A percentile compares a stretch with the other conserved stretches of the same genome.
These are phyloP conservation scores for Lagocephalus sceleratus DNA, from an alignment of 2,797 vertebrate species.

Conservation along the genomic window DNA sequence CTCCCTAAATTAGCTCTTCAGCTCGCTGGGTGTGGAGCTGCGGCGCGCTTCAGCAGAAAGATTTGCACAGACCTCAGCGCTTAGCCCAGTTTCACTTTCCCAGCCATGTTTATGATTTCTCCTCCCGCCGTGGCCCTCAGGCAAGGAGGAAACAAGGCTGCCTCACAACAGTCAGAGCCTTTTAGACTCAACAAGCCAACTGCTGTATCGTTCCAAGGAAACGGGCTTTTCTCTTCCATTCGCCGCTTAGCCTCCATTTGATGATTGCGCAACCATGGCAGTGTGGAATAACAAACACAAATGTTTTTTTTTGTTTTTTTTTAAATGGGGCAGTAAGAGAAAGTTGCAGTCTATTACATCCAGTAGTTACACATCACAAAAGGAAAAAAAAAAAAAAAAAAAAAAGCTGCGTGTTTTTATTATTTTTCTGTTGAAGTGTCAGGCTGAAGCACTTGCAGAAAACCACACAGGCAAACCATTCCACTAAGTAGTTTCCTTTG, in stretches of 20 bases:
- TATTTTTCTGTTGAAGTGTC: constrained; percentile 9
- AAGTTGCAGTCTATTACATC: too few relatives aligned
- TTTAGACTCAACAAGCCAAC: constrained; percentile 63
- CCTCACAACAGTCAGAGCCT: constrained; percentile 60
- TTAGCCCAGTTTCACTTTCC: constrained; percentile 64
- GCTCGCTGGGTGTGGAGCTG: constrained; percentile 72
- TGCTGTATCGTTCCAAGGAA: constrained; percentile 57
- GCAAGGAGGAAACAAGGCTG: constrained; percentile 68
- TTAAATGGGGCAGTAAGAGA: too few relatives aligned
- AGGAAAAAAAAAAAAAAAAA: background rate
- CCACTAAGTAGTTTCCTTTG: constrained; percentile 28
- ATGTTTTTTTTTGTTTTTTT: too few relatives aligned
- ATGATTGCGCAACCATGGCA: constrained; percentile 5
- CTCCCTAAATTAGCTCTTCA: constrained; percentile 32
- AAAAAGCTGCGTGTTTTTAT: constrained; percentile 11
- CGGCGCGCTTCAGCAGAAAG: constrained; percentile 69
- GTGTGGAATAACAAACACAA: too few relatives aligned
- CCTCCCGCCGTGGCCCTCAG: constrained; percentile 68
- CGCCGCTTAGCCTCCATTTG: constrained; percentile 54
- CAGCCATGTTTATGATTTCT: constrained; percentile 77
- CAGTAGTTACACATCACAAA: constrained; percentile 1
- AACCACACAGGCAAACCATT: constrained; percentile 17
- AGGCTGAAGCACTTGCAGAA: constrained; percentile 23
- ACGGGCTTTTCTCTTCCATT: constrained; percentile 34
- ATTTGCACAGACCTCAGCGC: constrained; percentile 65